Base-by-base conservation (phyloP, 2,113 vertebrate genomes). In the Fulica atra region DNA sequence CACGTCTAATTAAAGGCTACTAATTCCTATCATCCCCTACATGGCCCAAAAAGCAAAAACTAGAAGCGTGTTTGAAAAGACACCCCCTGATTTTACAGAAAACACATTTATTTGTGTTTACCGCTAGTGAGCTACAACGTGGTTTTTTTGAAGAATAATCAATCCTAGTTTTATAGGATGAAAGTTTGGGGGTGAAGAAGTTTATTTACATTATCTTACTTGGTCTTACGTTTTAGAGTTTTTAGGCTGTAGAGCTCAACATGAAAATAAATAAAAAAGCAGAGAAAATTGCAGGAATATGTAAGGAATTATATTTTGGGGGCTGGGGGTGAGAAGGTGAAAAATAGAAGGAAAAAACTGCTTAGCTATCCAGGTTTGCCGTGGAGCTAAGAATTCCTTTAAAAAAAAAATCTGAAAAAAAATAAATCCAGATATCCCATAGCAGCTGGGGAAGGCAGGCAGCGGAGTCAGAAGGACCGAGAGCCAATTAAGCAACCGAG, bases 1-100 rank as follows among this genome's bases (percentile, higher is more conserved):
- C 98, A 98, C 98, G 97, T 99, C 99, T 99, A 99, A 99, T 99
- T 99, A 99, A 99, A 99, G 99, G 98, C 98, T 98, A 98, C 98
- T 98, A 98, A 99, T 99, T 99, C 98, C 98, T 99, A 98, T 98
- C 98, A 98, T 98, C 98, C 98, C 97, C 98, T 98, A 98, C 97
- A 92, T 3, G 69, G 97, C 94, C 97, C 97, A 94, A 98, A 98
- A 98, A 97, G 96, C 95, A 96, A 97, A 98, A 98, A 70, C 96
- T 54, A 97, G 94, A 86, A 81, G 92, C 17, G 80, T 33, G 28
- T 95, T 93, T 81, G 15, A 76, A 95, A 94, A 86, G 44, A 82
- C 40, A 61, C 3, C 44, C 61, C 86, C 56, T 48, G 56, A 73
- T 93, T 93, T 74, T 57, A 72, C 56, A 79, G 44, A 46, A 77